A percentile compares a stretch with the other conserved stretches of the same genome.
Evolutionary conservation across 2,888 invertebrate genomes (phyloP).

Genomic region (Quadriops clusia): DNA sequence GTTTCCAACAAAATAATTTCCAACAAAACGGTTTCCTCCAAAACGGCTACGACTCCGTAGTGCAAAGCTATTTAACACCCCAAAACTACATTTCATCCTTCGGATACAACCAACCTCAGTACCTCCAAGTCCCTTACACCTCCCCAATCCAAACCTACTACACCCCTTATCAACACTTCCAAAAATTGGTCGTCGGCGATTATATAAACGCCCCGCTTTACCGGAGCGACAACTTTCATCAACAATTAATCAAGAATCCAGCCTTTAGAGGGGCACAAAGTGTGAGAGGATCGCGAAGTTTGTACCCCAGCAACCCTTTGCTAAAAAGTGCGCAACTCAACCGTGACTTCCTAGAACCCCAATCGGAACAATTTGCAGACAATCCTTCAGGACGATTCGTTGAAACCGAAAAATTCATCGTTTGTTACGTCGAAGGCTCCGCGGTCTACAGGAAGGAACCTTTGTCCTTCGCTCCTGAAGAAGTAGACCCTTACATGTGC

Average conservation of each 20-base stretch:
- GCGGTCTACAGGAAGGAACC: slow-evolving; percentile 57
- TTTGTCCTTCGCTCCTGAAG: slow-evolving; percentile 49
- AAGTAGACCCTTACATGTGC: slow-evolving; percentile 54
- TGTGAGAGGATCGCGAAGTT: slow-evolving; percentile 18
- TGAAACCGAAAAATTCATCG: slow-evolving; percentile 35
- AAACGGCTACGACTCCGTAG: too few relatives aligned
- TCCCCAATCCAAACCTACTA: too few relatives aligned
- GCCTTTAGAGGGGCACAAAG: too few relatives aligned
- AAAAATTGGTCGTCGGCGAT: slow-evolving; percentile 20
- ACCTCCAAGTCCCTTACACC: too few relatives aligned
- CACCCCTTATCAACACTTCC: slow-evolving; percentile 23
- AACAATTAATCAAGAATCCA: slow-evolving; percentile 25
- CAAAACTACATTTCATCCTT: too few relatives aligned
- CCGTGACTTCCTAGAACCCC: too few relatives aligned
- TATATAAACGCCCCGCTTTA: slow-evolving; percentile 21
- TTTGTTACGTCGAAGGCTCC: slow-evolving; percentile 60
- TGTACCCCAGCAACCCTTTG: slow-evolving; percentile 16
- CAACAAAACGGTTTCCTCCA: too few relatives aligned
- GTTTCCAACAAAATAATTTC: too few relatives aligned
- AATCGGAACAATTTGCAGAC: too few relatives aligned
- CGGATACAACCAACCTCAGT: too few relatives aligned
- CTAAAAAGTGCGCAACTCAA: too few relatives aligned
- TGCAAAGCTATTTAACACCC: too few relatives aligned
- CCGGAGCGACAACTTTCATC: slow-evolving; percentile 25
- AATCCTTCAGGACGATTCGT: not conserved